phyloP scores from a whole-genome alignment of 1,140 invertebrate species.

The Cherax destructor region DNA sequence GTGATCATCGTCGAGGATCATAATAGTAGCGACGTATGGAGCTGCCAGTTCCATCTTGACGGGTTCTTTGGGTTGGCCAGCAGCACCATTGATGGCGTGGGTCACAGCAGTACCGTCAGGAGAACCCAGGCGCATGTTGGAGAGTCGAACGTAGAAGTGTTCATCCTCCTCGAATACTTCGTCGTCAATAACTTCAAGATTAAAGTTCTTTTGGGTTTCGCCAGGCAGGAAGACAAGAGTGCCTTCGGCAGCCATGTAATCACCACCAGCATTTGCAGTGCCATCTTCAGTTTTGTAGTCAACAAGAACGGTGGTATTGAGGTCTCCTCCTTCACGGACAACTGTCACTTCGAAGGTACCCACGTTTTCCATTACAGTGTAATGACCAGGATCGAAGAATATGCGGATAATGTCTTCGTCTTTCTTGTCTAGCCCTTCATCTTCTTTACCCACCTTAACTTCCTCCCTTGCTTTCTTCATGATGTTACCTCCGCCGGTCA shows the following conservation, averaged over 20 bases:
- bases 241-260: constrained; percentile 93
- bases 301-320: constrained; percentile 86
- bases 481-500: constrained; percentile 95
- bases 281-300: constrained; percentile 98
- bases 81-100: constrained; percentile 70
- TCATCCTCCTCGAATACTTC: constrained; percentile 99
- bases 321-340: constrained; percentile 87
- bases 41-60: constrained; percentile 83
- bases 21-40: constrained; percentile 94
- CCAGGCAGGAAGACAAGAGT: constrained; percentile 90
- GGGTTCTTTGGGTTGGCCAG: constrained; percentile 80
- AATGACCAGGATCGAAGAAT: constrained; percentile 97
- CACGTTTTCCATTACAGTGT: constrained; percentile 99
- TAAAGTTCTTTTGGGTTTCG: constrained; percentile 89
- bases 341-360: constrained; percentile 95
- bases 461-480: constrained; percentile 90
- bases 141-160: constrained; percentile 94
- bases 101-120: constrained; percentile 70
- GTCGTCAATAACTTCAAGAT: constrained; percentile 96
- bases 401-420: constrained; percentile 80
- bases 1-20: constrained; percentile 99
- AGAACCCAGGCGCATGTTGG: constrained; percentile 78
- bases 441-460: constrained; percentile 79
- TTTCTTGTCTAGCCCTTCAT: constrained; percentile 81
- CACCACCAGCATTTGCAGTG: constrained; percentile 94